phyloP scores from a whole-genome alignment of 2,113 vertebrate genomes.

The Brachirus orientalis region DNA sequence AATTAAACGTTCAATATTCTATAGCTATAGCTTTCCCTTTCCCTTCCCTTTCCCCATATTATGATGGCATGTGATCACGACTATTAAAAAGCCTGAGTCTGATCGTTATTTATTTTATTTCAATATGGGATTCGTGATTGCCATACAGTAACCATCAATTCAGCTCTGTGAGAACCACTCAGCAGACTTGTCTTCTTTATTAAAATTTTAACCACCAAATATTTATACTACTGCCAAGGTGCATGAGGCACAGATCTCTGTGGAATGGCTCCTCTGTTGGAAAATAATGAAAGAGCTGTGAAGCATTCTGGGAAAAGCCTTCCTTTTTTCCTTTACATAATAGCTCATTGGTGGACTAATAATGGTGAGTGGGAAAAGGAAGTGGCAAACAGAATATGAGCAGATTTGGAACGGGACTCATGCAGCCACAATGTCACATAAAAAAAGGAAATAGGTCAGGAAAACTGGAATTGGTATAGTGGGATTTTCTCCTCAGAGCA shows the following conservation, averaged over 20 bases:
- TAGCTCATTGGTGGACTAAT: slow-evolving; percentile 30
- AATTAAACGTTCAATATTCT: too few species aligned
- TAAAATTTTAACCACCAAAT: slow-evolving; percentile 46
- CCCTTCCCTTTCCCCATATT: too few species aligned
- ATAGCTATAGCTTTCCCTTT: too few species aligned
- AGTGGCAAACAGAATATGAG: background rate
- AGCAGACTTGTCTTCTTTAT: slow-evolving; percentile 35
- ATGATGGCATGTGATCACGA: too few species aligned
- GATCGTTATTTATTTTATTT: too few species aligned
- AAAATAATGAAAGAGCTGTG: slow-evolving; percentile 27
- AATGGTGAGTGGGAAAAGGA: background rate
- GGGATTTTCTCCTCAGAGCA: slow-evolving; percentile 7
- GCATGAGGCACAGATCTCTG: slow-evolving; percentile 8
- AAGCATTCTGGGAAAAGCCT: slow-evolving; percentile 37
- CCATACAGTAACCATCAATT: background rate
- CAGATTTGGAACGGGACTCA: slow-evolving; percentile 30
- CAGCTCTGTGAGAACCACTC: slow-evolving; percentile 15
- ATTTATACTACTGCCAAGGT: slow-evolving; percentile 38
- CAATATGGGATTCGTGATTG: too few species aligned
- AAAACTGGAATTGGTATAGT: slow-evolving; percentile 22
- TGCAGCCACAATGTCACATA: slow-evolving; percentile 26
- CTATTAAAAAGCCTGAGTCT: too few species aligned
- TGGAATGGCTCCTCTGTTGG: background rate
- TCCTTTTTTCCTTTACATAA: slow-evolving; percentile 11
- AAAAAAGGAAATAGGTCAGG: slow-evolving; percentile 40